Conservation (phyloP, 2,888 invertebrate genomes). For the Synergus gifuensis region DNA sequence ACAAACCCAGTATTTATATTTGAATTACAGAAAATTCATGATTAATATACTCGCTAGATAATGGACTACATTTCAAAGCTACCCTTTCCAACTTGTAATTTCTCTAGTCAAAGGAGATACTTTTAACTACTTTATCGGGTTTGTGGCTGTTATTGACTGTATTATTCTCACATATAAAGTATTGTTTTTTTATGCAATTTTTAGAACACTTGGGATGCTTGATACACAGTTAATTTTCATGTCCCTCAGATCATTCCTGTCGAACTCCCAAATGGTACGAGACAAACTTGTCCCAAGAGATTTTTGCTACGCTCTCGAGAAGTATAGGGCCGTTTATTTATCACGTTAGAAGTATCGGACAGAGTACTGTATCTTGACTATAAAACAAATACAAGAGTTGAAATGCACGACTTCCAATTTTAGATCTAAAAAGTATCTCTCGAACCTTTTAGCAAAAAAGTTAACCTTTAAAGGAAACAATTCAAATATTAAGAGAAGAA, state of each 20-base stretch:
- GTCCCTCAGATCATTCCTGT: constrained; percentile 28
- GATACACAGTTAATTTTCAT: constrained; percentile 26
- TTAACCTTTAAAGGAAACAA: too few species aligned
- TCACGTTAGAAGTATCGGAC: constrained; percentile 27
- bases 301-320: constrained; percentile 1
- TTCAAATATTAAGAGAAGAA: too few species aligned
- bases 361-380: background rate
- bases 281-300: constrained; percentile 34
- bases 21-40: constrained; percentile 20
- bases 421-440: background rate
- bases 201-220: constrained; percentile 1
- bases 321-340: constrained; percentile 23
- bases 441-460: background rate
- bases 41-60: background rate
- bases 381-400: background rate
- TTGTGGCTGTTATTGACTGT: too few species aligned
- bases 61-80: background rate
- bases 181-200: background rate
- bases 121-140: too few species aligned
- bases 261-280: constrained; percentile 28
- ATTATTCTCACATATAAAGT: constrained; percentile 4
- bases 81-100: background rate
- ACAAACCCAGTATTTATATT: constrained; percentile 49
- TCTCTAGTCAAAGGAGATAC: too few species aligned
- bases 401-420: constrained; percentile 1